phyloP scores from a whole-genome alignment of 2,797 vertebrate genomes.

The Galaxias olidus region DNA sequence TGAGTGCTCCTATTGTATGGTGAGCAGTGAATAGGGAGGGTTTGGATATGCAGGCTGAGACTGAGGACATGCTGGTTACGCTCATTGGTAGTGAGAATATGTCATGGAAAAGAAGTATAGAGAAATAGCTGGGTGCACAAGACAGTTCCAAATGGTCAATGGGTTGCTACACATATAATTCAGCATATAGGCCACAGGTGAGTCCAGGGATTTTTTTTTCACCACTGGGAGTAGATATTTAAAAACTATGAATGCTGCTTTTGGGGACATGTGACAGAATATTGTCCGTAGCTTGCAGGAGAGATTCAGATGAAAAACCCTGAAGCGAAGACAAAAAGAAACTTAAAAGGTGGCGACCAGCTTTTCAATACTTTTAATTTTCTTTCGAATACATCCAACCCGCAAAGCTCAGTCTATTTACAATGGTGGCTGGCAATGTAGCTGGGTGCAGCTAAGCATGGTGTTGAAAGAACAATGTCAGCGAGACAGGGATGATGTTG shows the following conservation, averaged over 20 bases:
- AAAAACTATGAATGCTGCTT: slow-evolving; percentile 15
- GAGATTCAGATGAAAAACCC: slow-evolving; percentile 15
- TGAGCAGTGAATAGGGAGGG: slow-evolving; percentile 24
- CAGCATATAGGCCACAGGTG: slow-evolving; percentile 20
- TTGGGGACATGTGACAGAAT: background rate
- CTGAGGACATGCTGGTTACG: slow-evolving; percentile 1
- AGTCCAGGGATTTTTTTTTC: slow-evolving; percentile 33
- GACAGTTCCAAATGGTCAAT: slow-evolving; percentile 33
- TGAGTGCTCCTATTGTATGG: slow-evolving; percentile 22
- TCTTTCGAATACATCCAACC: slow-evolving; percentile 27
- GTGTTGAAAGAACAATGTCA: slow-evolving; percentile 23
- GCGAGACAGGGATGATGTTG: background rate
- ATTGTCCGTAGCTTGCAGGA: slow-evolving; percentile 11
- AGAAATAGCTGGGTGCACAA: slow-evolving; percentile 31
- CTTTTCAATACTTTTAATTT: background rate
- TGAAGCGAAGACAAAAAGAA: background rate
- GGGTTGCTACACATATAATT: slow-evolving; percentile 30
- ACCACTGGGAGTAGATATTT: slow-evolving; percentile 12
- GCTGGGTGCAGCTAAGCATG: slow-evolving; percentile 19
- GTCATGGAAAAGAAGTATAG: slow-evolving; percentile 31
- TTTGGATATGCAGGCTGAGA: slow-evolving; percentile 2
- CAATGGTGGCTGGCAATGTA: slow-evolving; percentile 29
- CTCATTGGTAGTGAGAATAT: slow-evolving; percentile 10
- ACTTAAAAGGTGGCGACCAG: too few relatives aligned
- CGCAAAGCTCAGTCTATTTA: slow-evolving; percentile 35